Conservation (phyloP, 30 jellyfish, hydroid and myxozoan genomes). For the Catostylus mosaicus region DNA sequence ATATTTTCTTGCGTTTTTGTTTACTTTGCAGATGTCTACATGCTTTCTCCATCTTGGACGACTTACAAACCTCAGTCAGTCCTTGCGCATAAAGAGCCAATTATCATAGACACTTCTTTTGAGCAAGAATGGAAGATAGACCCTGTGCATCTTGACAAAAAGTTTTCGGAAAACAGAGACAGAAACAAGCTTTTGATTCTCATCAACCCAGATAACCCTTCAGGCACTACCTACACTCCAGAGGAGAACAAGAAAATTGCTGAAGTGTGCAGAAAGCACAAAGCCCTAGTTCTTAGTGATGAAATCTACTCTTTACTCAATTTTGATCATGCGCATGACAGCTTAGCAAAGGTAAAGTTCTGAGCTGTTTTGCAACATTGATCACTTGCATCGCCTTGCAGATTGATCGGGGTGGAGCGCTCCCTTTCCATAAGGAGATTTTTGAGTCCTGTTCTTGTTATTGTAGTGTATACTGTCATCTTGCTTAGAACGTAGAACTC, state of each 20-base stretch:
- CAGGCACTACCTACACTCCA: slow-evolving; percentile 58
- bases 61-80: slow-evolving; percentile 62
- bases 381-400: too few species aligned
- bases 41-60: slow-evolving; percentile 76
- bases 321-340: slow-evolving; percentile 36
- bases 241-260: slow-evolving; percentile 52
- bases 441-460: too few species aligned
- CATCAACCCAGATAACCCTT: slow-evolving; percentile 68
- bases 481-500: too few species aligned
- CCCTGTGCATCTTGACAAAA: slow-evolving; percentile 21
- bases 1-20: too few species aligned
- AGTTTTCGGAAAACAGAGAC: slow-evolving; percentile 18
- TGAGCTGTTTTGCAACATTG: neutral
- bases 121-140: slow-evolving; percentile 61
- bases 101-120: slow-evolving; percentile 16
- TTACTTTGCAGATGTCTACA: slow-evolving; percentile 51
- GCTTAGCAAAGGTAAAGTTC: slow-evolving; percentile 33
- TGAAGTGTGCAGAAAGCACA: slow-evolving; percentile 47
- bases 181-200: slow-evolving; percentile 33
- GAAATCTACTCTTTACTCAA: slow-evolving; percentile 59
- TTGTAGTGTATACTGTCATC: too few species aligned
- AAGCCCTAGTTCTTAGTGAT: slow-evolving; percentile 56
- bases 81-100: slow-evolving; percentile 53
- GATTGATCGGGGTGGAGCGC: too few species aligned
- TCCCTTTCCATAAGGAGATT: too few species aligned